These are phyloP conservation scores for Drosophila lacteicornis DNA, from an alignment of 1,140 invertebrate genomes.

Conservation along the genomic window DNA sequence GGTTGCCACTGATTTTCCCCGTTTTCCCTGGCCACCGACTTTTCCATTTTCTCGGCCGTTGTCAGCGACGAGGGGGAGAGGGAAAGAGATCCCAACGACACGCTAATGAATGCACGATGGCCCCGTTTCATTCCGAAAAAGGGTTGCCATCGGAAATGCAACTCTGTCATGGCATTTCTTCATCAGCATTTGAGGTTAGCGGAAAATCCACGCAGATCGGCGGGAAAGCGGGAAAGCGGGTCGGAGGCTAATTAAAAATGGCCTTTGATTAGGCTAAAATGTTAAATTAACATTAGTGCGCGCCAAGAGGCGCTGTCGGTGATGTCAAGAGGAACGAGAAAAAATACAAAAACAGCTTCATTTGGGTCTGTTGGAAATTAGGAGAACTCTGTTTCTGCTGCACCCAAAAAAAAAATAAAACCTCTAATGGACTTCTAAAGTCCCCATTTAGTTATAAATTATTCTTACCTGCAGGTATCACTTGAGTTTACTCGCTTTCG, in stretches of 20 bases:
- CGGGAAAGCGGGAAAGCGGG: slow-evolving; percentile 38
- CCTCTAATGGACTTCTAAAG: too few relatives aligned
- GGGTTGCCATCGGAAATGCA: slow-evolving; percentile 62
- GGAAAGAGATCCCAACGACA: slow-evolving; percentile 40
- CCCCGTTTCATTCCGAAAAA: slow-evolving; percentile 44
- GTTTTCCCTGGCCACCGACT: slow-evolving; percentile 11
- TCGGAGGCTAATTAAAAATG: slow-evolving; percentile 72
- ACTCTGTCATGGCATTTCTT: slow-evolving; percentile 79
- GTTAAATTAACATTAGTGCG: slow-evolving; percentile 47
- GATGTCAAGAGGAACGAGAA: not conserved
- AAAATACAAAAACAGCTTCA: not conserved
- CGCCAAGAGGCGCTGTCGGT: slow-evolving; percentile 2
- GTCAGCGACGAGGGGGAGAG: not conserved
- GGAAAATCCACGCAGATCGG: slow-evolving; percentile 38
- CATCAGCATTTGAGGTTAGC: slow-evolving; percentile 66
- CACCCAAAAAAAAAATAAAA: not conserved
- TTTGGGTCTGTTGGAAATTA: slow-evolving; percentile 8
- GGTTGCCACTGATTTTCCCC: slow-evolving; percentile 65
- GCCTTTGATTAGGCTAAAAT: slow-evolving; percentile 74
- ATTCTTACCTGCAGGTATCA: not conserved
- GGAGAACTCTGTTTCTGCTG: not conserved
- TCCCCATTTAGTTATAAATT: not conserved
- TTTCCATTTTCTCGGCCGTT: slow-evolving; percentile 27
- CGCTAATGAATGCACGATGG: slow-evolving; percentile 61
- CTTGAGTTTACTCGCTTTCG: too few relatives aligned